These are phyloP conservation scores for Hippocampus guttulatus DNA, from an alignment of 2,113 vertebrate genomes.

Conservation along the genomic window DNA sequence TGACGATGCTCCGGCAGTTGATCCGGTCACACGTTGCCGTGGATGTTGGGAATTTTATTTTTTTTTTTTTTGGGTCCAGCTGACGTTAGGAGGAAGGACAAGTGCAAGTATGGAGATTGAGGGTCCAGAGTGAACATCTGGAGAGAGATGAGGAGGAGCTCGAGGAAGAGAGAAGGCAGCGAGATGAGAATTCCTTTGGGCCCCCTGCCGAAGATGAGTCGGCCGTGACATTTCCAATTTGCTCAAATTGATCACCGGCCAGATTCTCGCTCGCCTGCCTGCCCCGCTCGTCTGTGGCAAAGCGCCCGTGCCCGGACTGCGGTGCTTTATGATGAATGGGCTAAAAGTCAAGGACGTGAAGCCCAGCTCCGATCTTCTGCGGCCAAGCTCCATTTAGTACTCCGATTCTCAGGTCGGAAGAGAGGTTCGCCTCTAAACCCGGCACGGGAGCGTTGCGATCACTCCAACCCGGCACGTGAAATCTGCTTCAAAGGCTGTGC, in stretches of 20 bases:
- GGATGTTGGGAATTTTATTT: not conserved
- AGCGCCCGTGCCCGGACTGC: slow-evolving; percentile 54
- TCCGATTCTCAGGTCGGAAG: slow-evolving; percentile 29
- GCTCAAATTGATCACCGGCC: slow-evolving; percentile 71
- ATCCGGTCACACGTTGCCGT: not conserved
- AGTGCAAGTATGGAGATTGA: slow-evolving; percentile 24
- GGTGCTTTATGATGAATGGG: slow-evolving; percentile 68
- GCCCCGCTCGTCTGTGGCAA: slow-evolving; percentile 45
- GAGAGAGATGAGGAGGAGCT: slow-evolving; percentile 36
- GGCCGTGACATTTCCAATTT: slow-evolving; percentile 76
- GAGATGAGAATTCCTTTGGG: slow-evolving; percentile 62
- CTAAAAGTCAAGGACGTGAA: slow-evolving; percentile 69
- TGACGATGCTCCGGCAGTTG: not conserved
- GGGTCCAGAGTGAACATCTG: slow-evolving; percentile 57
- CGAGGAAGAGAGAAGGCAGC: slow-evolving; percentile 45
- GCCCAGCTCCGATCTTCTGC: slow-evolving; percentile 55
- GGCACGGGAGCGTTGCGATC: slow-evolving; percentile 29
- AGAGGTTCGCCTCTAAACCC: slow-evolving; percentile 35
- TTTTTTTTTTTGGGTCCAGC: not conserved
- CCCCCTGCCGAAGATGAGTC: slow-evolving; percentile 67
- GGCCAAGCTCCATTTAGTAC: slow-evolving; percentile 51
- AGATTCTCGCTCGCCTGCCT: slow-evolving; percentile 49
- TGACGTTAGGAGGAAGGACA: slow-evolving; percentile 10
- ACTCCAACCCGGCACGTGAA: slow-evolving; percentile 8
- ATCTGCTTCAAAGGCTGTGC: slow-evolving; percentile 7